Evolutionary conservation across 1,140 invertebrate genomes (phyloP).

Genomic region (Monomorium pharaonis): DNA sequence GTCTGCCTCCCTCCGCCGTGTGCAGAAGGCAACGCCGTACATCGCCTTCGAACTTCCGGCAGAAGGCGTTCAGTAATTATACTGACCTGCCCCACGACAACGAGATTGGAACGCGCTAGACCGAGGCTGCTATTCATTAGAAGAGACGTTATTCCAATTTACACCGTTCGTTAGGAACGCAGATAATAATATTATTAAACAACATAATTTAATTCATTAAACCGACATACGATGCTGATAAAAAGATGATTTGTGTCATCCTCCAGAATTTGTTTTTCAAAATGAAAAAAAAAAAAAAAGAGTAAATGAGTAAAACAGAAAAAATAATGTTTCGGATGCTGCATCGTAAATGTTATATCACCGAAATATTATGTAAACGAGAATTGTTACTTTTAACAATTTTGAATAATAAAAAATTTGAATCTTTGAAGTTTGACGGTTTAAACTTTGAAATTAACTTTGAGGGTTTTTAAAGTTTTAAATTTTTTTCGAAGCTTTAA

Average conservation of each 20-base stretch:
- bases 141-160: not conserved
- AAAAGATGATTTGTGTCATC: not conserved
- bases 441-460: too few species aligned
- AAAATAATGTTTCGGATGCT: not conserved
- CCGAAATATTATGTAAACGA: too few species aligned
- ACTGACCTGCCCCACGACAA: conserved; percentile 62
- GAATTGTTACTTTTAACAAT: too few species aligned
- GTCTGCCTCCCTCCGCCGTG: conserved; percentile 15
- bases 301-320: too few species aligned
- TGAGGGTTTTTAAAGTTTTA: too few species aligned
- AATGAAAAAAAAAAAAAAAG: too few species aligned
- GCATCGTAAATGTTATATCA: too few species aligned
- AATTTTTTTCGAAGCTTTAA: too few species aligned
- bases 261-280: not conserved
- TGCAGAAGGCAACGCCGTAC: conserved; percentile 54
- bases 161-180: not conserved
- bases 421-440: too few species aligned
- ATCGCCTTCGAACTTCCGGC: conserved; percentile 68
- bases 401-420: too few species aligned
- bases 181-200: not conserved
- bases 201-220: not conserved
- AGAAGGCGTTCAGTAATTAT: conserved; percentile 72
- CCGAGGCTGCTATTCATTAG: not conserved
- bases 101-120: conserved; percentile 62
- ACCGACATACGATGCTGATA: not conserved